These are phyloP conservation scores for Pelusios castaneus DNA, from an alignment of 2,113 vertebrate species.

Conservation along the genomic window DNA sequence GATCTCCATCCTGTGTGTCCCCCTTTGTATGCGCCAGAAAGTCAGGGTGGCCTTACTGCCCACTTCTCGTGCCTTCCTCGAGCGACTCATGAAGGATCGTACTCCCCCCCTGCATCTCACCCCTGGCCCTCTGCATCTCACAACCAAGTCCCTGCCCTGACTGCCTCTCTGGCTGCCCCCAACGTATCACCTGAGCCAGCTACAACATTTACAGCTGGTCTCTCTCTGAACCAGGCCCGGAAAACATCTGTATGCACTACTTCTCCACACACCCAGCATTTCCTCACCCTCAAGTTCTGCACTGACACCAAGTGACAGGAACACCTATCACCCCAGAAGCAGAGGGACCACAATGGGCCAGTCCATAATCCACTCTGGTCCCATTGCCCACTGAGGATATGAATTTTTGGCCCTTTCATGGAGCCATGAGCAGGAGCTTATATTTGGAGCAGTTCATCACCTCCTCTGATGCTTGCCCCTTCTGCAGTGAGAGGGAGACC, in stretches of 20 bases:
- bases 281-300: background rate
- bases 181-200: background rate
- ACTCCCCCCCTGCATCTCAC: background rate
- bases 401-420: background rate
- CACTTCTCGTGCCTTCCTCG: background rate
- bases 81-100: background rate
- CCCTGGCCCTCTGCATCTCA: background rate
- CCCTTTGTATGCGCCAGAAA: background rate
- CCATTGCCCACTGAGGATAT: background rate
- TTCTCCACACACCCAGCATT: background rate
- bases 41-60: background rate
- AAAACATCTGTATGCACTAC: background rate
- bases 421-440: background rate
- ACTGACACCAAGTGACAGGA: background rate
- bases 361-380: background rate
- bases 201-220: background rate
- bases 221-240: background rate
- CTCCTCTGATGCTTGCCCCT: background rate
- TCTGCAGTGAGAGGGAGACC: background rate
- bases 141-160: background rate
- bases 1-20: background rate
- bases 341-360: background rate
- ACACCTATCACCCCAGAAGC: background rate
- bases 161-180: background rate
- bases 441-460: background rate